Percentiles rank a stretch among this genome's conserved stretches.
phyloP scores from a whole-genome alignment of 1,140 invertebrate species.

The Drosophila leontia region DNA sequence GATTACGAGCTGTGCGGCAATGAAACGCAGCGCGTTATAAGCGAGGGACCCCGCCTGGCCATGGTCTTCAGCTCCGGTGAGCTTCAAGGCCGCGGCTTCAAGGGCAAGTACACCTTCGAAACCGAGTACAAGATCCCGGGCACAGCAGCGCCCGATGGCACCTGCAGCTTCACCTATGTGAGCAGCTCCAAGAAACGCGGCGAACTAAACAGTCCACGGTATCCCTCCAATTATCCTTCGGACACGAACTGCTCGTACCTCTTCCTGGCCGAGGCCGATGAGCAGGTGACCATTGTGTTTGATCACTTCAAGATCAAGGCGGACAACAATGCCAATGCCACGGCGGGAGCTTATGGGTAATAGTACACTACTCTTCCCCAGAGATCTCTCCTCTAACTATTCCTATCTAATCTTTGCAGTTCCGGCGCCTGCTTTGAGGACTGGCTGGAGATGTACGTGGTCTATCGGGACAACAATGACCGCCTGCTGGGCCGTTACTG shows the following conservation, averaged over 20 bases:
- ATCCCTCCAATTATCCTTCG: conserved; percentile 97
- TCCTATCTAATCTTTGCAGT: conserved; percentile 81
- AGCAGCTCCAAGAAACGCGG: conserved; percentile 94
- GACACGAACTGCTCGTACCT: conserved; percentile 96
- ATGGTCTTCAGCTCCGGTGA: conserved; percentile 97
- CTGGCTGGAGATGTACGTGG: conserved; percentile 96
- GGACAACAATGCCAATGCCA: conserved; percentile 87
- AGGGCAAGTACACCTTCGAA: conserved; percentile 87
- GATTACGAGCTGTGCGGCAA: conserved; percentile 96
- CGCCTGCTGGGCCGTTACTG: conserved; percentile 95
- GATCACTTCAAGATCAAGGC: conserved; percentile 95
- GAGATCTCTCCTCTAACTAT: neutral
- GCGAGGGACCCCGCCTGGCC: conserved; percentile 96
- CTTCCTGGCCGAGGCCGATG: conserved; percentile 93
- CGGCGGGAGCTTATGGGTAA: conserved; percentile 87
- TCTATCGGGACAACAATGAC: conserved; percentile 92
- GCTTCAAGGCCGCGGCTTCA: conserved; percentile 94
- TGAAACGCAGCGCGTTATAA: conserved; percentile 89
- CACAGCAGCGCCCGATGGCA: conserved; percentile 94
- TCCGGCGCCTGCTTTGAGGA: conserved; percentile 93
- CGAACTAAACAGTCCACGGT: conserved; percentile 97
- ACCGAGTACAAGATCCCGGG: conserved; percentile 97
- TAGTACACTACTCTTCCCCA: neutral
- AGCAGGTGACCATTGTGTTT: conserved; percentile 96
- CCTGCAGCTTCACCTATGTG: conserved; percentile 95